Conservation (phyloP, 2,113 vertebrate species). For the Trichechus manatus region DNA sequence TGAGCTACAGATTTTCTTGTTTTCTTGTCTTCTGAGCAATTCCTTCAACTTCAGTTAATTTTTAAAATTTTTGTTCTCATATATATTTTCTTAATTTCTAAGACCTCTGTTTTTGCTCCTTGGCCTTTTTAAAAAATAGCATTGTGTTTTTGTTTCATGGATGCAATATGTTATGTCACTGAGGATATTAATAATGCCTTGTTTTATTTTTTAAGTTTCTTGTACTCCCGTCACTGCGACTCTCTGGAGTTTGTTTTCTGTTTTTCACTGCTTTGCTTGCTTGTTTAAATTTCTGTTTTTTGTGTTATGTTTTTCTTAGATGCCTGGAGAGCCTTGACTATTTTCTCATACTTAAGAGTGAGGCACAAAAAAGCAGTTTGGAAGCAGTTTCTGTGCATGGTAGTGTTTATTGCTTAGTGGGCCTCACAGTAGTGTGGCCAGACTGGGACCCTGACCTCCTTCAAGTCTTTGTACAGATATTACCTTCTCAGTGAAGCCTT, state of each 20-base stretch:
- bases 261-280: not conserved
- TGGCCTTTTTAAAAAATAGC: not conserved
- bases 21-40: slow-evolving; percentile 15
- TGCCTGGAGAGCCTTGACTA: not conserved
- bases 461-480: not conserved
- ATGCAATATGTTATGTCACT: not conserved
- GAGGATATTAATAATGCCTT: not conserved
- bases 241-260: not conserved
- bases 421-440: not conserved
- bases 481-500: not conserved
- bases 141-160: not conserved
- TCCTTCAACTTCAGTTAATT: not conserved
- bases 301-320: not conserved
- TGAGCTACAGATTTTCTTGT: not conserved
- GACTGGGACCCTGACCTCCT: not conserved
- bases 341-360: slow-evolving; percentile 11
- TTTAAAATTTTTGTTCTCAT: not conserved
- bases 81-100: not conserved
- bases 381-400: not conserved
- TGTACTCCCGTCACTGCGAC: not conserved
- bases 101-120: not conserved
- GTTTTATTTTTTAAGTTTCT: not conserved
- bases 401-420: not conserved
- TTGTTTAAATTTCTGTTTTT: not conserved
- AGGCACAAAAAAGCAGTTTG: not conserved